Evolutionary conservation across 2,888 invertebrate genomes (phyloP), one percentile per base, ranked within the genome.

Genomic region (Hemaris fuciformis): DNA sequence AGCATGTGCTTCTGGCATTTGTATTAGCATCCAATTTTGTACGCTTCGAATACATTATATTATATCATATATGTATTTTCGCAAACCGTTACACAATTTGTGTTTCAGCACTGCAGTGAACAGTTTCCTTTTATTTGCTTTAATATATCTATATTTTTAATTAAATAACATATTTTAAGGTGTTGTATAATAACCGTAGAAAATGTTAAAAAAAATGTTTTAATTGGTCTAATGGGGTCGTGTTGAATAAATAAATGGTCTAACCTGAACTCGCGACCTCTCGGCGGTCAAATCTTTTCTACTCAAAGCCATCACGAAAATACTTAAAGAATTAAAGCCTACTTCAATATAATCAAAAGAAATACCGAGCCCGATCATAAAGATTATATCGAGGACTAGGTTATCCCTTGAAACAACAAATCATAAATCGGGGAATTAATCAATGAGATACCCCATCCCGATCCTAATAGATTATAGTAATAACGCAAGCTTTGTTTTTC

Each of bases 11-110:
- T 71, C 69, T 82, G 87, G 80, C 87, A 87, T 77, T 74, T 74
- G 77, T 76, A 86, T 87, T 85, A 87, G 80, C 77, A 86, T 87
- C 82, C 85, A 83, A 87, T 87, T 88, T 86, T 86, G 85, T 83
- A 81, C 83, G 80, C 80, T 79, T 83, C 78, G 81, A 81, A 80
- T 81, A 81, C 76, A 80, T 82, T 80, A 77, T 75, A 77, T 76
- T 67, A 69, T n/a, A n/a, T n/a, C n/a, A n/a, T n/a, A n/a, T 66
- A 64, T 68, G 71, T 72, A 67, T 68, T 65, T 68, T 18, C 41
- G 15, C 7, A 38, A 31, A 31, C 7, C 8, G 53, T 31, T 18
- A 31, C 13, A 4, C 53, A 53, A 4, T 53, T 18, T 53, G 10
- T 31, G 31, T 31, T 31, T 48, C 48, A 15, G 48, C 8, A 45